Evolutionary conservation across 2,797 vertebrate genomes (phyloP).

Genomic region (Tympanoctomys barrerae): DNA sequence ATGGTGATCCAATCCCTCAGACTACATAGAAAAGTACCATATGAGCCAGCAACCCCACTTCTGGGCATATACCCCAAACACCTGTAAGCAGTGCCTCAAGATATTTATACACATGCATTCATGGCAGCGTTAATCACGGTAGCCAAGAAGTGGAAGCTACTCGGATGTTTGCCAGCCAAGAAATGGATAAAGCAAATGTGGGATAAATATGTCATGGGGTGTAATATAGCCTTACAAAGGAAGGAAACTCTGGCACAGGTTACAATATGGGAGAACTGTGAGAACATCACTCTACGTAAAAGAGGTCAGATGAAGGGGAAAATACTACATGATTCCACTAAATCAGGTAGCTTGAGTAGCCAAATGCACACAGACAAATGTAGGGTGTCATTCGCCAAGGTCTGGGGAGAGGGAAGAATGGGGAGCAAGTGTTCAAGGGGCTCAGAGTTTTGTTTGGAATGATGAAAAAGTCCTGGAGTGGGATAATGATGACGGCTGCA

Average conservation of each 20-base stretch:
- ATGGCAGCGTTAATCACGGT: neutral
- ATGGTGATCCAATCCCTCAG: rapidly evolving
- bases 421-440: neutral
- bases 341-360: neutral
- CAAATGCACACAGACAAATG: neutral
- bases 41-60: neutral
- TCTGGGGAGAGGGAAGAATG: neutral
- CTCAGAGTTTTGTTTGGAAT: neutral
- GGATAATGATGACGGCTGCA: neutral
- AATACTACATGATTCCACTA: neutral
- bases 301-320: neutral
- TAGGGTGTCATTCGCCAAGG: neutral
- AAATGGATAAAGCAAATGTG: neutral
- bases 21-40: too few species aligned
- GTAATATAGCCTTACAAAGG: neutral
- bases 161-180: neutral
- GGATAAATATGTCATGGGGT: neutral
- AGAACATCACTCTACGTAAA: neutral
- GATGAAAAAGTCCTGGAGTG: neutral
- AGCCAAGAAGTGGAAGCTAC: neutral
- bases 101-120: too few species aligned
- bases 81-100: neutral
- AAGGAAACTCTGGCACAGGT: neutral
- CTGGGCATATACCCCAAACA: neutral
- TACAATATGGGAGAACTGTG: too few species aligned